Conservation (phyloP, 2,113 vertebrate species). For the Pampusana beccarii region DNA sequence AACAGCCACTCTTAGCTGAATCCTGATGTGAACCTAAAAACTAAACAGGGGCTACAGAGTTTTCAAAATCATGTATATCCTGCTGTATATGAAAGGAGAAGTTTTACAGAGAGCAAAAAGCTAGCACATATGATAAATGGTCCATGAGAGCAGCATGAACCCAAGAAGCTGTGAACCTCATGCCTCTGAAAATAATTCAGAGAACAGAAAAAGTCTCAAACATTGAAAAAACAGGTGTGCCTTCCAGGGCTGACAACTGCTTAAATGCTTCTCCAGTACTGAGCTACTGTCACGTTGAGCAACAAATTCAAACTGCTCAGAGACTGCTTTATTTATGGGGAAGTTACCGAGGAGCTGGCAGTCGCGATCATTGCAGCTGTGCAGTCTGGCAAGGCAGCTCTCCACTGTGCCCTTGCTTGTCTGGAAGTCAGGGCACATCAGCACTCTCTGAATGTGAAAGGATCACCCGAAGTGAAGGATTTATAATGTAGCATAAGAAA, state of each 20-base stretch:
- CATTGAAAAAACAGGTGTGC: background rate
- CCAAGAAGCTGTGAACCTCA: background rate
- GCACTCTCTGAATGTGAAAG: background rate
- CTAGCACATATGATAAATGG: background rate
- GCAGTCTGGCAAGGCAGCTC: background rate
- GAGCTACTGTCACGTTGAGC: background rate
- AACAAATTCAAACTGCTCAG: constrained; percentile 16
- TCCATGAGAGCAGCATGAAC: background rate
- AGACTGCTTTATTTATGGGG: constrained; percentile 2
- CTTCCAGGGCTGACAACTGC: background rate
- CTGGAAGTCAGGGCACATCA: constrained; percentile 35
- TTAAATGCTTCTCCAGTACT: background rate
- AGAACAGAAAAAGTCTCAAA: background rate
- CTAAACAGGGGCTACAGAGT: background rate
- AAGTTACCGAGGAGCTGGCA: background rate
- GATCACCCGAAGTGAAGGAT: background rate
- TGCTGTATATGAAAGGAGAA: background rate
- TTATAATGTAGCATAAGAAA: background rate
- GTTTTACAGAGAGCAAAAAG: background rate
- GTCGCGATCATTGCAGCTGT: background rate
- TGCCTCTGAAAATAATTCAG: background rate
- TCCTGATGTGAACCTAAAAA: background rate
- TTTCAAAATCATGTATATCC: background rate
- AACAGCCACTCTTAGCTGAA: background rate
- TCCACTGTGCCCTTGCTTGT: background rate